These are phyloP conservation scores for Eurystomus glaucurus DNA, from an alignment of 2,797 vertebrate genomes.

Conservation along the genomic window DNA sequence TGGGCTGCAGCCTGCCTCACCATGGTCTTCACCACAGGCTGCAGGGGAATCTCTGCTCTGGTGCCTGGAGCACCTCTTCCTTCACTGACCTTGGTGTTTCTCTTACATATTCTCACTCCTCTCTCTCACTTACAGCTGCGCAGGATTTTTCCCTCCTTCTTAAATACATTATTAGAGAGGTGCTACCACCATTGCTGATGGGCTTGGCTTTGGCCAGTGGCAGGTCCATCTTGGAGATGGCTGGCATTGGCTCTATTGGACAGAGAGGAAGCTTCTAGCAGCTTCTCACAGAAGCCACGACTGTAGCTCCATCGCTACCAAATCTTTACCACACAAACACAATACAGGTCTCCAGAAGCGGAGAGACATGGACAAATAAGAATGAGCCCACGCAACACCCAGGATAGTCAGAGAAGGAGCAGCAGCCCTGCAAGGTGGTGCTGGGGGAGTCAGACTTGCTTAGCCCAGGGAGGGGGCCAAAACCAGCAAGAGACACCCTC, in stretches of 20 bases:
- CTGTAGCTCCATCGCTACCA: too few species aligned
- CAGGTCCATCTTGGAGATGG: background rate
- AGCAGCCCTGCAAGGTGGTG: accelerated
- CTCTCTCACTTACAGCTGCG: background rate
- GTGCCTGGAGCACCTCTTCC: background rate
- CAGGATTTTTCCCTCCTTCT: background rate
- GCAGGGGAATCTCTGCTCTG: background rate
- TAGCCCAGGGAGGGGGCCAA: background rate
- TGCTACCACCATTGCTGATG: accelerated
- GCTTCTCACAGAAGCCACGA: background rate
- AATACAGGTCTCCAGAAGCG: background rate
- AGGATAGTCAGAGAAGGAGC: background rate
- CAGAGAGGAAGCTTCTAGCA: background rate
- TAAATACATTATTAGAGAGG: accelerated
- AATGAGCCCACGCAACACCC: background rate
- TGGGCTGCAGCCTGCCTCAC: background rate
- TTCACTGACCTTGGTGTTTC: background rate
- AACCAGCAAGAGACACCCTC: accelerated
- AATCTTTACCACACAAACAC: background rate
- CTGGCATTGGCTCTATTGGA: background rate
- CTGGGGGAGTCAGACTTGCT: background rate
- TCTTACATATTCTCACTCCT: background rate
- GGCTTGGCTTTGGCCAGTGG: background rate
- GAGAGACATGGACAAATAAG: background rate
- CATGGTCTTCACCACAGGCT: accelerated